A percentile compares a stretch with the other conserved stretches of the same genome.
phyloP scores from a whole-genome alignment of 1,140 invertebrate species.

The Anadara kagoshimensis region DNA sequence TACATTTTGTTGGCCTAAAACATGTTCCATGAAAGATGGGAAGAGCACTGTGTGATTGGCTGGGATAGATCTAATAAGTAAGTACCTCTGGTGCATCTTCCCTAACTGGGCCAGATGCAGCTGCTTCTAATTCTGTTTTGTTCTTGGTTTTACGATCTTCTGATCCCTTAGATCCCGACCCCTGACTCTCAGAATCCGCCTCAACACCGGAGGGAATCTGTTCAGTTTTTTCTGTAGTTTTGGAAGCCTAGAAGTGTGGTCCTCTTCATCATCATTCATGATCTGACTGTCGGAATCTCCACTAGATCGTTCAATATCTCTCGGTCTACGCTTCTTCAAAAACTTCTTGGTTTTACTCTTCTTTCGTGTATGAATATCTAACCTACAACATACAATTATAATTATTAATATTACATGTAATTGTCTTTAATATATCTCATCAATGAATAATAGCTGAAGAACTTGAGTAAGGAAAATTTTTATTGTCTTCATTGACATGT shows the following conservation, averaged over 20 bases:
- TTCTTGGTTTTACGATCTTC: slow-evolving; percentile 9
- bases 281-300: slow-evolving; percentile 69
- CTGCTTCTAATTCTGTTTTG: background rate
- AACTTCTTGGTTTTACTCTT: slow-evolving; percentile 64
- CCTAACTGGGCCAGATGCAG: slow-evolving; percentile 23
- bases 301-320: slow-evolving; percentile 65
- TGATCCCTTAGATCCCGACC: slow-evolving; percentile 32
- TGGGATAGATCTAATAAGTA: too few species aligned
- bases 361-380: slow-evolving; percentile 52
- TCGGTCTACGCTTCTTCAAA: slow-evolving; percentile 61
- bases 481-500: too few species aligned
- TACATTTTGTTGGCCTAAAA: too few species aligned
- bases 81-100: slow-evolving; percentile 39
- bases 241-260: slow-evolving; percentile 16
- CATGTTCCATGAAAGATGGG: too few species aligned
- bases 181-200: slow-evolving; percentile 67
- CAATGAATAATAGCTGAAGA: too few species aligned
- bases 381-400: slow-evolving; percentile 49
- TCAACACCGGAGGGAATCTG: slow-evolving; percentile 62
- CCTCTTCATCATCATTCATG: slow-evolving; percentile 48
- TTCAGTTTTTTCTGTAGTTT: slow-evolving; percentile 38
- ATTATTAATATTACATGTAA: too few species aligned
- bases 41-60: too few species aligned
- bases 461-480: too few species aligned
- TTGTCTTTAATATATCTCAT: too few species aligned